These are phyloP conservation scores for Cephalotes varians DNA, from an alignment of 2,888 invertebrate species.

Conservation along the genomic window DNA sequence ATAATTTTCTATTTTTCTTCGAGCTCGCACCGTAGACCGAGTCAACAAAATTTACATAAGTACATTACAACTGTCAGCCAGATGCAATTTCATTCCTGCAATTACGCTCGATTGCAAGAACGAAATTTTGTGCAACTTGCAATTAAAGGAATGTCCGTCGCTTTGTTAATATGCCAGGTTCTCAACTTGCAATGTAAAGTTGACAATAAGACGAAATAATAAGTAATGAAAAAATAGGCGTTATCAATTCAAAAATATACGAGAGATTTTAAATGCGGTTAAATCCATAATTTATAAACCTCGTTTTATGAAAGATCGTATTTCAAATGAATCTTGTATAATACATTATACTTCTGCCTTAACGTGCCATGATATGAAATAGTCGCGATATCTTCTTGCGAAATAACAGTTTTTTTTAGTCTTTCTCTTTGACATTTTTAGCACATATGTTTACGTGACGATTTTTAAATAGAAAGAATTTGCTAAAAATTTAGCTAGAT, in stretches of 20 bases:
- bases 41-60: constrained; percentile 42
- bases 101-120: constrained; percentile 15
- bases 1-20: constrained; percentile 31
- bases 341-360: neutral
- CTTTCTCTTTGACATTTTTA: constrained; percentile 1
- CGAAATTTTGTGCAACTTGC: constrained; percentile 8
- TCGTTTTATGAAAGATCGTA: neutral
- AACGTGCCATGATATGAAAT: neutral
- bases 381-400: neutral
- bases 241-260: neutral
- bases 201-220: neutral
- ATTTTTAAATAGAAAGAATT: no score
- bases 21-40: neutral
- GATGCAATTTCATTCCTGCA: constrained; percentile 34
- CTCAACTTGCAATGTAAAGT: neutral
- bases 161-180: constrained; percentile 1
- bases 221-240: neutral
- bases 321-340: constrained; percentile 4
- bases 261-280: neutral
- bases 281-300: constrained; percentile 16
- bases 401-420: neutral
- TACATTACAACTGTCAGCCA: constrained; percentile 7
- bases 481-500: no score
- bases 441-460: neutral
- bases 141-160: constrained; percentile 8